A percentile compares a stretch with the other conserved stretches of the same genome.
Conservation (phyloP, 2,797 vertebrate species). For the Gambusia yucatana region DNA sequence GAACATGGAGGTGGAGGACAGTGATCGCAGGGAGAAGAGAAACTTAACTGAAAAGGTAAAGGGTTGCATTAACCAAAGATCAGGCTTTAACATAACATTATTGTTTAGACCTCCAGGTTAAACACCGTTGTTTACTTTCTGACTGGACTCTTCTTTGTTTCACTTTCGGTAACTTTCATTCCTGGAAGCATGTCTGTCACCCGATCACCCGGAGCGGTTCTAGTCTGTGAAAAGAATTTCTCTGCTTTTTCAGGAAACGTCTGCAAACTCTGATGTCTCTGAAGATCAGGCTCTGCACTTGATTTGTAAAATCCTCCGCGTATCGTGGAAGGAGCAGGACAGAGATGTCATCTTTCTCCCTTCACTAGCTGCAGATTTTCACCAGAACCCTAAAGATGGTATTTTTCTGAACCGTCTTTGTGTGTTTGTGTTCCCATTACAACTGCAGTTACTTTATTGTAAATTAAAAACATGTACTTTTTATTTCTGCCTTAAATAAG, state of each 20-base stretch:
- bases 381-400: constrained; percentile 95
- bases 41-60: constrained; percentile 94
- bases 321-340: constrained; percentile 98
- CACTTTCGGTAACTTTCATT: constrained; percentile 18
- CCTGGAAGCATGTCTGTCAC: background rate
- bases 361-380: constrained; percentile 93
- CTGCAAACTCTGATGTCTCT: constrained; percentile 90
- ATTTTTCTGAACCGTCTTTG: constrained; percentile 1
- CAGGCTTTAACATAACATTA: background rate
- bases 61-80: background rate
- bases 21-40: constrained; percentile 95
- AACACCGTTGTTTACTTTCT: constrained; percentile 29
- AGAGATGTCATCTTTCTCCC: constrained; percentile 97
- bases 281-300: constrained; percentile 98
- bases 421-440: background rate
- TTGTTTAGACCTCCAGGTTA: constrained; percentile 10
- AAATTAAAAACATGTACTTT: background rate
- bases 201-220: background rate
- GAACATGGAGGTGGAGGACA: constrained; percentile 99
- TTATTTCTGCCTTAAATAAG: background rate
- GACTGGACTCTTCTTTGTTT: constrained; percentile 14
- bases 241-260: constrained; percentile 83
- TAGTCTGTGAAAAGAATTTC: background rate
- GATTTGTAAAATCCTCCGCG: constrained; percentile 98
- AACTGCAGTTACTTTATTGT: background rate